A percentile compares a stretch with the other conserved stretches of the same genome.
These are phyloP conservation scores for Coregonus sp. DNA, from an alignment of 2,797 vertebrate genomes.

Conservation along the genomic window DNA sequence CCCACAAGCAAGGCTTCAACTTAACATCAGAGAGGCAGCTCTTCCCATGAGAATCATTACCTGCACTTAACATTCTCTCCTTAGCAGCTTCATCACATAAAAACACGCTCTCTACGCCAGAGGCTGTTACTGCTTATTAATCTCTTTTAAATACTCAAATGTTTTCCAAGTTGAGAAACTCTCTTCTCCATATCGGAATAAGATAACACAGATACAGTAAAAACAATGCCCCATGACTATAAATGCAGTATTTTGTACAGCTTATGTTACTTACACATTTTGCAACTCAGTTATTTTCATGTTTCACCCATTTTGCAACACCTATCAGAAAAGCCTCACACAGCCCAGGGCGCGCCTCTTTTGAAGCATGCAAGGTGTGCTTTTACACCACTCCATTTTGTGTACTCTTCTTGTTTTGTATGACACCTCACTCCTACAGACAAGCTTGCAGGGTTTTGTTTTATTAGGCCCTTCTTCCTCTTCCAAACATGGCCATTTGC, in stretches of 20 bases:
- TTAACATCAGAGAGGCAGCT: slow-evolving; percentile 25
- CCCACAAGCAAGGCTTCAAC: slow-evolving; percentile 38
- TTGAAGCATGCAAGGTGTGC: slow-evolving; percentile 59
- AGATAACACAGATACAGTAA: background rate
- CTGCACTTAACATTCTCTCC: slow-evolving; percentile 56
- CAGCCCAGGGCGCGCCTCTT: slow-evolving; percentile 17
- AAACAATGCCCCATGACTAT: slow-evolving; percentile 2
- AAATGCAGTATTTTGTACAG: background rate
- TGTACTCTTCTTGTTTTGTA: slow-evolving; percentile 66
- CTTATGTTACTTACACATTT: background rate
- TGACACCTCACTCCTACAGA: slow-evolving; percentile 74
- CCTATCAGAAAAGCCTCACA: background rate
- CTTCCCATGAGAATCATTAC: slow-evolving; percentile 61
- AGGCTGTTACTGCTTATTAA: slow-evolving; percentile 43
- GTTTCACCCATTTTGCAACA: background rate
- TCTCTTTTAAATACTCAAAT: slow-evolving; percentile 44
- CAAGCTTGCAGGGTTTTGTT: slow-evolving; percentile 55
- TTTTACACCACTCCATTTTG: slow-evolving; percentile 69
- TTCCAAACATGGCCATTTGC: slow-evolving; percentile 71
- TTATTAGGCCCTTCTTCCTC: slow-evolving; percentile 32
- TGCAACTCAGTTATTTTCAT: background rate
- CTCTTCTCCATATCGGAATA: slow-evolving; percentile 19
- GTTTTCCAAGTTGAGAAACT: slow-evolving; percentile 22
- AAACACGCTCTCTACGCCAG: slow-evolving; percentile 28
- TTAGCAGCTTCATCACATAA: slow-evolving; percentile 23